Evolutionary conservation across 2,797 vertebrate species (phyloP).

Genomic region (Ctenosaura bakeri): DNA sequence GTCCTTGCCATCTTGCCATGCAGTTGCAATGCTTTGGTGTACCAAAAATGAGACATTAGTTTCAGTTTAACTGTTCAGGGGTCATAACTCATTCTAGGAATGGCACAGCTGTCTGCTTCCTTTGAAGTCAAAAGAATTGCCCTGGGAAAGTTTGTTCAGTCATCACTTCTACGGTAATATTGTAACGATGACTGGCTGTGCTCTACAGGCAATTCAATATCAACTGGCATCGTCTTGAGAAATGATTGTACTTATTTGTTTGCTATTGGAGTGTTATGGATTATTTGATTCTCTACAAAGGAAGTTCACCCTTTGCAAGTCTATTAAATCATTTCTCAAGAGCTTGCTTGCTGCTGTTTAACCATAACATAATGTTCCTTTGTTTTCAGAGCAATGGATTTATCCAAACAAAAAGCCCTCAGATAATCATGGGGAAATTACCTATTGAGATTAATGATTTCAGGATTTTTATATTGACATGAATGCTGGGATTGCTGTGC

Average conservation of each 20-base stretch:
- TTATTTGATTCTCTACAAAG: slow-evolving; percentile 36
- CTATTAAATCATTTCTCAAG: slow-evolving; percentile 47
- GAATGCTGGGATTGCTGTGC: slow-evolving; percentile 30
- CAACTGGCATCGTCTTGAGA: slow-evolving; percentile 14
- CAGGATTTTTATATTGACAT: background rate
- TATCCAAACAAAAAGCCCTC: slow-evolving; percentile 19
- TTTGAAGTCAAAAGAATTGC: slow-evolving; percentile 42
- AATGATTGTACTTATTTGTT: slow-evolving; percentile 41
- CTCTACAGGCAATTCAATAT: slow-evolving; percentile 50
- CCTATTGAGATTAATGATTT: slow-evolving; percentile 30
- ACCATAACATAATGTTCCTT: background rate
- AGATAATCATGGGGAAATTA: slow-evolving; percentile 28
- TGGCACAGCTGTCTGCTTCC: background rate
- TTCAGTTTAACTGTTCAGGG: slow-evolving; percentile 32
- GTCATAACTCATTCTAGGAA: slow-evolving; percentile 24
- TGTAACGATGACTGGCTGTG: slow-evolving; percentile 14
- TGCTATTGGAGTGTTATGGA: slow-evolving; percentile 42
- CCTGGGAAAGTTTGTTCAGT: slow-evolving; percentile 40
- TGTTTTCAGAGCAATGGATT: slow-evolving; percentile 42
- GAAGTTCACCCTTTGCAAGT: slow-evolving; percentile 40
- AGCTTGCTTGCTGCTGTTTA: slow-evolving; percentile 35
- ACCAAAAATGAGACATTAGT: slow-evolving; percentile 32
- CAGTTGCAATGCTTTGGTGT: slow-evolving; percentile 23
- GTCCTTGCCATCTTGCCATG: slow-evolving; percentile 20
- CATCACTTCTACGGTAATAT: slow-evolving; percentile 42